phyloP scores from a whole-genome alignment of 2,113 vertebrate species.

The Aegithalos caudatus region DNA sequence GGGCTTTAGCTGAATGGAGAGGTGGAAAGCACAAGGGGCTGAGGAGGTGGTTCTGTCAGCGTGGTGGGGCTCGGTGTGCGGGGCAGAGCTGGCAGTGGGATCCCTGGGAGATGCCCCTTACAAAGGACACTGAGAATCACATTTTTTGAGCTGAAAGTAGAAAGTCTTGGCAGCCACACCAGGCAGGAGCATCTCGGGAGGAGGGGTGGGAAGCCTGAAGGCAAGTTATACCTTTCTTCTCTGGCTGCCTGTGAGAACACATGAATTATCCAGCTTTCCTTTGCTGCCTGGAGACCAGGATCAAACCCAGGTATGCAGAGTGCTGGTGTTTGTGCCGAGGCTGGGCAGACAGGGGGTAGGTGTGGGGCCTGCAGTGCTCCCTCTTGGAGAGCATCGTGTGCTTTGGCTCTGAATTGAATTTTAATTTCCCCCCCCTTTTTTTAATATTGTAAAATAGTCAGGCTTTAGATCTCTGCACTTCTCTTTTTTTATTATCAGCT shows the following conservation, averaged over 20 bases:
- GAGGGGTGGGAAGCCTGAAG: constrained; percentile 21
- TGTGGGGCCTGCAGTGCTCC: neutral
- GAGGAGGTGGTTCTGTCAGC: neutral
- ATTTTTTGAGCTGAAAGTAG: neutral
- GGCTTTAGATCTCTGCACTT: neutral
- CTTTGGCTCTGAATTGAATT: neutral
- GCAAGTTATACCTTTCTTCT: constrained; percentile 39
- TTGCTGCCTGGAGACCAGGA: neutral
- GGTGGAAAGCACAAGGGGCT: neutral
- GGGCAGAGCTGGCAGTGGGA: fast-evolving
- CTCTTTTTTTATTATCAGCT: neutral
- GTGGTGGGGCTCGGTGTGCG: fast-evolving
- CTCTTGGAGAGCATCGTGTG: neutral
- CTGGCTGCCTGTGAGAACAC: neutral
- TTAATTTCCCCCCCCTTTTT: neutral
- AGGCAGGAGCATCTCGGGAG: neutral
- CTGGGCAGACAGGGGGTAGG: neutral
- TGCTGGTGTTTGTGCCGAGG: neutral
- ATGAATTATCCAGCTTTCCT: constrained; percentile 25
- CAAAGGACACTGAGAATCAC: neutral
- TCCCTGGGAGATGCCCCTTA: neutral
- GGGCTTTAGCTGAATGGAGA: neutral
- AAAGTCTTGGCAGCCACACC: neutral
- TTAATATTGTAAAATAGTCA: neutral
- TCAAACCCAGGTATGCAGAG: neutral